Evolutionary conservation across 2,888 invertebrate genomes (phyloP).

Genomic region (Euphydryas editha): DNA sequence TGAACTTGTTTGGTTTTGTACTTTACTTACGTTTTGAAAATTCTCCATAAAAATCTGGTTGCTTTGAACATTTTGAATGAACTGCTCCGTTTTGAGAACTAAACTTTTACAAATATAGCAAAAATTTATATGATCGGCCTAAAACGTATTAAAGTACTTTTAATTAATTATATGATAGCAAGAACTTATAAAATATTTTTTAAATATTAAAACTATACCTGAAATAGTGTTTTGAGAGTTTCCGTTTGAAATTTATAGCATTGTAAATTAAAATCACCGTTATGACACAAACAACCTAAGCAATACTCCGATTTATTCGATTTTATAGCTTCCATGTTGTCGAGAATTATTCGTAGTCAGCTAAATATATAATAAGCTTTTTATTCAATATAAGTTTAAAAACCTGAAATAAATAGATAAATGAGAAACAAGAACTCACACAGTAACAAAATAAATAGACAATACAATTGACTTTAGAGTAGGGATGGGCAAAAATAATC

Average conservation of each 20-base stretch:
- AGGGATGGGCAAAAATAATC: no score
- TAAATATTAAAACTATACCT: conserved; percentile 52
- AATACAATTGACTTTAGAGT: no score
- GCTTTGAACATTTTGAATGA: conserved; percentile 64
- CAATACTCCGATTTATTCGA: conserved; percentile 45
- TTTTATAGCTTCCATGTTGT: conserved; percentile 2
- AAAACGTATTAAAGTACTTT: conserved; percentile 36
- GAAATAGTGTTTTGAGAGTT: conserved; percentile 58
- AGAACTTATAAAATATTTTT: no score
- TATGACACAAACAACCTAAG: conserved; percentile 57
- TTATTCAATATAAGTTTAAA: not conserved
- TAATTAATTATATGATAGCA: no score
- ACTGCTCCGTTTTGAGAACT: conserved; percentile 58
- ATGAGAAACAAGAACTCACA: no score
- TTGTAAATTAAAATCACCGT: conserved; percentile 50
- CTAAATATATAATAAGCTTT: not conserved
- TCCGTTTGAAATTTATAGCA: conserved; percentile 52
- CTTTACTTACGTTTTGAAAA: conserved; percentile 57
- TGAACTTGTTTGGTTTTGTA: not conserved
- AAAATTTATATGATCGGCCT: conserved; percentile 56
- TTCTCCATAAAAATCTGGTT: conserved; percentile 64
- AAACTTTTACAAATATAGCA: conserved; percentile 64
- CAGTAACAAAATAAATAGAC: no score
- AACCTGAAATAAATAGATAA: no score
- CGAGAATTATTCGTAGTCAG: not conserved